Base-by-base conservation (phyloP, 2,797 vertebrate genomes). In the Manis javanica region DNA sequence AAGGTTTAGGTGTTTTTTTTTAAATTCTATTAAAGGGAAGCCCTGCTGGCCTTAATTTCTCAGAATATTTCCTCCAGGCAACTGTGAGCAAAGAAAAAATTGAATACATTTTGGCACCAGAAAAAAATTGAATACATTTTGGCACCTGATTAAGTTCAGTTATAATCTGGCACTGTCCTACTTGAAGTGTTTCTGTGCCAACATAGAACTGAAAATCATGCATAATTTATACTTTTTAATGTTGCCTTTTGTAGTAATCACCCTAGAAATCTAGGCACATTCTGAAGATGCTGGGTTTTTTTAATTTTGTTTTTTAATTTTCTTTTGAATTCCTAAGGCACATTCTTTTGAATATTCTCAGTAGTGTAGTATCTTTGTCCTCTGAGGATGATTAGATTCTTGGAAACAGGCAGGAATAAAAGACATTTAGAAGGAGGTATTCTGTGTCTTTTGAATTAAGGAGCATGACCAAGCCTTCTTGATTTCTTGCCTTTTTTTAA, bases 401-500 rank as follows among this genome's bases (percentile, higher is more conserved):
- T 66, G 23, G 66, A 66, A 90, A 71, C 42, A 68, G 75, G 61
- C 39, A 69, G 46, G 37, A 68, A 49, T 75, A 84, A 77, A 87
- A 74, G 68, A 26, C 42, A 79, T 85, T 84, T 96, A 66, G 34
- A 79, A 75, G 34, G 74, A 75, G 59, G 34, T 34, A 55, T 24
- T 94, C 29, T 91, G 0, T 91, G 31, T 78, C 64, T 90, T 71
- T 78, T 91, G 46, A 81, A 91, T 96, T 91, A 94, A 93, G 19
- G 23, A 81, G 63, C 9, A 23, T 81, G 23, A 49, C 34, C 24
- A 31, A 74, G 64, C 9, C 53, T 49, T 92, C 61, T 94, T 94
- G 63, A 72, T 93, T 59, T 26, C 16, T 29, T 81, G 81, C 21
- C 83, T 51, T 46, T 79, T 61, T 74, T 72, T 34, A 14, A 51